phyloP scores from a whole-genome alignment of 2,797 vertebrate species.

The Lepilemur septentrionalis region DNA sequence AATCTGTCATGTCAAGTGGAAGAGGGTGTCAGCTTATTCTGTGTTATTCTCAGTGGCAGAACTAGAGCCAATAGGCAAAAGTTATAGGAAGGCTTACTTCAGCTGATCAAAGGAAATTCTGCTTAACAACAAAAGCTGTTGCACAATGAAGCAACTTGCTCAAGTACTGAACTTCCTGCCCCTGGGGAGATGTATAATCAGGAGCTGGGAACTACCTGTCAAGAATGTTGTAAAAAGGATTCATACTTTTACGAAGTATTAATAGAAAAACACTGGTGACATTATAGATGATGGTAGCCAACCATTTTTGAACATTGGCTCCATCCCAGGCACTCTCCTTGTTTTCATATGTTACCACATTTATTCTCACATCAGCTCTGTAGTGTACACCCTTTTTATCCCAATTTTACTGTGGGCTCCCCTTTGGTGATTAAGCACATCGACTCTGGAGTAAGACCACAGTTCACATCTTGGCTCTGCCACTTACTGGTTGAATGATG shows the following conservation, averaged over 20 bases:
- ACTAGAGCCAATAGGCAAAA: not conserved
- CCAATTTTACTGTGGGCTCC: not conserved
- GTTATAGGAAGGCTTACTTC: conserved; percentile 20
- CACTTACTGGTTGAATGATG: not conserved
- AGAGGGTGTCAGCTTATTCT: not conserved
- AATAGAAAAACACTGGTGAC: conserved; percentile 1
- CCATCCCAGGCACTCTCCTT: not conserved
- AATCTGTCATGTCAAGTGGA: not conserved
- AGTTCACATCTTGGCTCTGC: not conserved
- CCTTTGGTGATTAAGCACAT: not conserved
- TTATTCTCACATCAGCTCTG: conserved; percentile 24
- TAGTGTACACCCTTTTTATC: not conserved
- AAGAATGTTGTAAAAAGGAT: conserved; percentile 47
- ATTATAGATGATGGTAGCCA: conserved; percentile 25
- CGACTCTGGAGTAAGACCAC: not conserved
- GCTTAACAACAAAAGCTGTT: conserved; percentile 42
- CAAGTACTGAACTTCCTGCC: not conserved
- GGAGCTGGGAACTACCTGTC: conserved; percentile 20
- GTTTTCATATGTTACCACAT: conserved; percentile 11
- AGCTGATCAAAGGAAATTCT: conserved; percentile 42
- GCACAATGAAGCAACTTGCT: conserved; percentile 33
- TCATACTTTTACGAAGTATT: conserved; percentile 32
- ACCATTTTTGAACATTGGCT: conserved; percentile 29
- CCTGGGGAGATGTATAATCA: not conserved
- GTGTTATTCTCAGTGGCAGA: not conserved